Percentiles rank a stretch among this genome's conserved stretches.
These are phyloP conservation scores for Diorhabda carinulata DNA, from an alignment of 1,140 invertebrate genomes.

Conservation along the genomic window DNA sequence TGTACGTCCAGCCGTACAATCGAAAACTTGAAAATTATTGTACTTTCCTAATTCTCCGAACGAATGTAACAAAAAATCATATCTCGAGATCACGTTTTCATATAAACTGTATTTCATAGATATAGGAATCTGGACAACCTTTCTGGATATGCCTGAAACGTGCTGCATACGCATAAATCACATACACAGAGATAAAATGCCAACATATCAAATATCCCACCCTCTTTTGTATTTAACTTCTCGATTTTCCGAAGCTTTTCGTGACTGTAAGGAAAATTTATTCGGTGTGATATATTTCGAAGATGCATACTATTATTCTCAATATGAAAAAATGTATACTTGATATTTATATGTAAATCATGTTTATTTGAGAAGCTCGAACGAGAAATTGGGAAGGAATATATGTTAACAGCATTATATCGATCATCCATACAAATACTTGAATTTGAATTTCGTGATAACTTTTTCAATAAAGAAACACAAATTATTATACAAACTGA, in stretches of 20 bases:
- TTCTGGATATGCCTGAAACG: background rate
- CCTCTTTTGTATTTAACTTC: conserved; percentile 2
- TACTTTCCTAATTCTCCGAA: no score
- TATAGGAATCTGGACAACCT: conserved; percentile 2
- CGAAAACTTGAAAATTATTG: no score
- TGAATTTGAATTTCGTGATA: no score
- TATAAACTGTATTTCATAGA: conserved; percentile 1
- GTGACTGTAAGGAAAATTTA: background rate
- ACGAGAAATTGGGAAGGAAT: no score
- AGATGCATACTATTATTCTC: background rate
- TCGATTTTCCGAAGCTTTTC: conserved; percentile 1
- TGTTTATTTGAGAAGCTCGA: no score
- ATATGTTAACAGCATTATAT: no score
- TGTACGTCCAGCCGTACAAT: no score
- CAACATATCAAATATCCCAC: background rate
- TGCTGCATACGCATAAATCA: conserved; percentile 2
- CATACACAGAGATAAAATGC: conserved; percentile 1
- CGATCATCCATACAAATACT: no score
- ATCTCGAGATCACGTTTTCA: background rate
- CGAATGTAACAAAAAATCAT: background rate
- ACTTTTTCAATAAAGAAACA: no score
- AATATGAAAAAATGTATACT: background rate
- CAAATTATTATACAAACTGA: no score
- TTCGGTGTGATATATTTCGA: background rate
- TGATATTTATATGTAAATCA: no score